Evolutionary conservation across 2,888 invertebrate genomes (phyloP).

Genomic region (Sabatieria punctata): DNA sequence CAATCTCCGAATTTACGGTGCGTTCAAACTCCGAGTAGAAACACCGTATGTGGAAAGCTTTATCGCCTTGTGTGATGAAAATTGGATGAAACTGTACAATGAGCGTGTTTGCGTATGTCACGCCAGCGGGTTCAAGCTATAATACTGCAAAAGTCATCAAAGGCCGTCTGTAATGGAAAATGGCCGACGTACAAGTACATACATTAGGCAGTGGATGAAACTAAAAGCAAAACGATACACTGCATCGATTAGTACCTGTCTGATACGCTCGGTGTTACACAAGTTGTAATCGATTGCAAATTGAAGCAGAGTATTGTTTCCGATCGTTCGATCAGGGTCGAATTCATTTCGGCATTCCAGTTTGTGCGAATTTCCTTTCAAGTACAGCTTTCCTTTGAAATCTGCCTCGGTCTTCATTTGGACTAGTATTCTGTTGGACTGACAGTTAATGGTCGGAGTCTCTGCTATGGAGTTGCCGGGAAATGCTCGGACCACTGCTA

Average conservation of each 20-base stretch:
- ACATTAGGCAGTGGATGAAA: neutral
- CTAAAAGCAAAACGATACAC: neutral
- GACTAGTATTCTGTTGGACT: neutral
- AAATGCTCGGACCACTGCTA: too few relatives aligned
- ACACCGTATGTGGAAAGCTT: slow-evolving; percentile 9
- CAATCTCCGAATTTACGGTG: slow-evolving; percentile 6
- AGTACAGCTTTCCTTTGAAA: slow-evolving; percentile 6
- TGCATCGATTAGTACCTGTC: slow-evolving; percentile 1
- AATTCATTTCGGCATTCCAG: slow-evolving; percentile 9
- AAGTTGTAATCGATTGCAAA: slow-evolving; percentile 7
- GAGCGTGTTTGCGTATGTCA: slow-evolving; percentile 8
- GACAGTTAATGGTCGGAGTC: slow-evolving; percentile 1
- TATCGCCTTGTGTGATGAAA: slow-evolving; percentile 10
- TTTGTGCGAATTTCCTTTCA: slow-evolving; percentile 9
- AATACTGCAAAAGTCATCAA: too few relatives aligned
- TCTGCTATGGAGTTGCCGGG: neutral
- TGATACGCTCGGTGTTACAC: slow-evolving; percentile 4
- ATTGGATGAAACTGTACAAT: slow-evolving; percentile 10
- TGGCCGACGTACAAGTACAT: too few relatives aligned
- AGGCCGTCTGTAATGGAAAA: too few relatives aligned
- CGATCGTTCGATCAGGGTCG: neutral
- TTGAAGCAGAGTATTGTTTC: neutral
- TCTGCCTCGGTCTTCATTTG: neutral
- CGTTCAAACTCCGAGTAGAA: slow-evolving; percentile 9
- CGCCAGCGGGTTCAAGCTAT: slow-evolving; percentile 8